Percentiles rank a stretch among this genome's conserved stretches.
These are phyloP conservation scores for Glomeris maerens DNA, from an alignment of 1,140 invertebrate genomes.

Conservation along the genomic window DNA sequence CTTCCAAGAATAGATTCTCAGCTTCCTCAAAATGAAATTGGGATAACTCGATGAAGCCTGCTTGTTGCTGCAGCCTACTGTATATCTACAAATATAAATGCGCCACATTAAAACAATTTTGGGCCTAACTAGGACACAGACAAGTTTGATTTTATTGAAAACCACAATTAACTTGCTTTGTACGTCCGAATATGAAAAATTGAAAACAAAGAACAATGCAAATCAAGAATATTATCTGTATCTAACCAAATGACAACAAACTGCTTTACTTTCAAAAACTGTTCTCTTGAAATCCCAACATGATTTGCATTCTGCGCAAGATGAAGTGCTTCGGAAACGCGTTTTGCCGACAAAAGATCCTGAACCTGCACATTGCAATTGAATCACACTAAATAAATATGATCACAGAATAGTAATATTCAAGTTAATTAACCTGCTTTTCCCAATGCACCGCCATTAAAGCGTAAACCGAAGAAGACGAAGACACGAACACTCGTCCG, in stretches of 20 bases:
- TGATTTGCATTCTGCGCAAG: conserved; percentile 34
- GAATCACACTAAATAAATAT: neutral
- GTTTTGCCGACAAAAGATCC: conserved; percentile 32
- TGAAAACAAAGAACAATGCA: neutral
- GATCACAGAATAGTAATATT: conserved; percentile 16
- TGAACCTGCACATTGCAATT: conserved; percentile 22
- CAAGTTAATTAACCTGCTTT: conserved; percentile 31
- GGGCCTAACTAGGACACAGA: no score
- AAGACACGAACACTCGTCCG: conserved; percentile 34
- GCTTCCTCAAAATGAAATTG: conserved; percentile 35
- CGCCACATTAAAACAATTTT: no score
- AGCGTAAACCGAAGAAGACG: conserved; percentile 32
- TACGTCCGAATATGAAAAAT: neutral
- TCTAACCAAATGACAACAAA: neutral
- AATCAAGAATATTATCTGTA: neutral
- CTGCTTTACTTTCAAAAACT: conserved; percentile 25
- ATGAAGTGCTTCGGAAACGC: conserved; percentile 36
- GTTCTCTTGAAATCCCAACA: conserved; percentile 31
- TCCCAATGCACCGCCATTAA: conserved; percentile 37
- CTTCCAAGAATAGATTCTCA: conserved; percentile 30
- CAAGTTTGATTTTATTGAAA: neutral
- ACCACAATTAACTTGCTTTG: neutral
- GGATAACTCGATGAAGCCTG: conserved; percentile 37
- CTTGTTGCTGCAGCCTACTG: conserved; percentile 32
- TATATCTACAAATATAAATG: conserved; percentile 20